Percentiles rank a stretch among this genome's conserved stretches.
Conservation (phyloP, 1,140 invertebrate species). For the Aphaenogaster ashmeadi region DNA sequence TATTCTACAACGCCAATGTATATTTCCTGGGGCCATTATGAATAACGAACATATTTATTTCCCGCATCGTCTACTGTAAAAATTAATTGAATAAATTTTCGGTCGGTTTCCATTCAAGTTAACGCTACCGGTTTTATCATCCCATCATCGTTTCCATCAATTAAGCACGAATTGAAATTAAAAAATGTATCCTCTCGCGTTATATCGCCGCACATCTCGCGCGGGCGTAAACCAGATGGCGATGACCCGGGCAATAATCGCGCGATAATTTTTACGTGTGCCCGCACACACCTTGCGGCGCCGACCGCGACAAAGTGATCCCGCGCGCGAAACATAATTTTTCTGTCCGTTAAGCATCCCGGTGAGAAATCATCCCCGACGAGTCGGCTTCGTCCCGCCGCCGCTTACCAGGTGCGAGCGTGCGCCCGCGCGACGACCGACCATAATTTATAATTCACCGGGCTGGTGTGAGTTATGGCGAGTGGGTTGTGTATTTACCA, state of each 20-base stretch:
- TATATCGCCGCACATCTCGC: neutral
- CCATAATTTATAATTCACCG: slow-evolving; percentile 74
- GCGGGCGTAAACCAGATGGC: slow-evolving; percentile 14
- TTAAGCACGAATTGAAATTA: neutral
- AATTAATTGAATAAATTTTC: slow-evolving; percentile 31
- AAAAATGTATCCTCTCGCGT: slow-evolving; percentile 1
- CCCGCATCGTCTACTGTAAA: neutral
- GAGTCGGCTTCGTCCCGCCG: slow-evolving; percentile 37
- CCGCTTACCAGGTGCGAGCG: slow-evolving; percentile 70
- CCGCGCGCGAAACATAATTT: slow-evolving; percentile 38
- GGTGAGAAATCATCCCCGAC: slow-evolving; percentile 67
- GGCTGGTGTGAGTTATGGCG: slow-evolving; percentile 70
- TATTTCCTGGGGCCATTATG: slow-evolving; percentile 32
- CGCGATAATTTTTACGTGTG: slow-evolving; percentile 38
- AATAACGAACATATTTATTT: slow-evolving; percentile 50
- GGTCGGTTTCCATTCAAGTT: neutral
- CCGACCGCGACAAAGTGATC: slow-evolving; percentile 28
- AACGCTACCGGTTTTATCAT: neutral
- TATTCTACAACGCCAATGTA: neutral
- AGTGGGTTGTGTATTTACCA: slow-evolving; percentile 63
- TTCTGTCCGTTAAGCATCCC: slow-evolving; percentile 57
- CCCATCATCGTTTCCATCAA: neutral
- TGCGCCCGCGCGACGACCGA: slow-evolving; percentile 32
- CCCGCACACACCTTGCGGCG: slow-evolving; percentile 22
- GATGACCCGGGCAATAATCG: slow-evolving; percentile 6